phyloP scores from a whole-genome alignment of 2,888 invertebrate species.

The Protophormia terraenovae region DNA sequence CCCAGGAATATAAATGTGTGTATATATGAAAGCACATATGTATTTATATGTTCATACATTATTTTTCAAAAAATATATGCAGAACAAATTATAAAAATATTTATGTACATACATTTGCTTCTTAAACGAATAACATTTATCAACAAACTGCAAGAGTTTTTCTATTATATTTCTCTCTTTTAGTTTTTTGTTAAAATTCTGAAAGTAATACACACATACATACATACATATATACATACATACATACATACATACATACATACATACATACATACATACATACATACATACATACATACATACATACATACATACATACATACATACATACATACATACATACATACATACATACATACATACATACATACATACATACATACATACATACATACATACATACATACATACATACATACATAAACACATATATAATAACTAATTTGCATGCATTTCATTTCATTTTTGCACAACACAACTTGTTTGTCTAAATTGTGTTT shows the following conservation, averaged over 20 bases:
- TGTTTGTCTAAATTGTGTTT: slow-evolving; percentile 16
- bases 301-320: too few relatives aligned
- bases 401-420: too few relatives aligned
- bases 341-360: too few relatives aligned
- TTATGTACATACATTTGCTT: slow-evolving; percentile 53
- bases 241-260: too few relatives aligned
- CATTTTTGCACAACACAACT: slow-evolving; percentile 16
- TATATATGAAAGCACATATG: neutral
- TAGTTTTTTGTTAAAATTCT: neutral
- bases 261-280: too few relatives aligned
- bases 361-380: too few relatives aligned
- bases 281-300: too few relatives aligned
- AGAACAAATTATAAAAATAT: slow-evolving; percentile 58
- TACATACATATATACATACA: too few relatives aligned
- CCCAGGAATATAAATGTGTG: slow-evolving; percentile 6
- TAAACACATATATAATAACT: neutral
- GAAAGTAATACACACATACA: too few relatives aligned
- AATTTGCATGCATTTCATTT: slow-evolving; percentile 44
- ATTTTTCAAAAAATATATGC: slow-evolving; percentile 41
- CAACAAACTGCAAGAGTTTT: slow-evolving; percentile 22
- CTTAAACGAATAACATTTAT: slow-evolving; percentile 43
- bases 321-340: too few relatives aligned
- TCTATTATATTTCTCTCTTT: neutral
- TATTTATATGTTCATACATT: neutral
- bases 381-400: too few relatives aligned